Evolutionary conservation across 2,797 vertebrate genomes (phyloP).

Genomic region (Phalloptychus januarius): DNA sequence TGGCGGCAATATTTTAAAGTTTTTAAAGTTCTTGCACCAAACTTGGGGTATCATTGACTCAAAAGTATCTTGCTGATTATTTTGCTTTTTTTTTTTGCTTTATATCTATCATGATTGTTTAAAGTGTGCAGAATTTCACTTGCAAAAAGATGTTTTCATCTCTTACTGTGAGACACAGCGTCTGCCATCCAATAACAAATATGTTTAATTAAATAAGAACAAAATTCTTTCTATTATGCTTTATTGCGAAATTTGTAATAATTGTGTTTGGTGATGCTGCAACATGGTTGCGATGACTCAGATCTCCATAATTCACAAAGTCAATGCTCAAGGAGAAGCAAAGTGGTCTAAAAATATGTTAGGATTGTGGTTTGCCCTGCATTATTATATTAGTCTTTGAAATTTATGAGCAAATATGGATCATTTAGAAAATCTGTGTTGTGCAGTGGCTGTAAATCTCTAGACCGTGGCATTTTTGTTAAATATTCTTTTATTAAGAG

Average conservation of each 20-base stretch:
- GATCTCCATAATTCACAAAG: slow-evolving; percentile 73
- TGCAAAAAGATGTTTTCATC: background rate
- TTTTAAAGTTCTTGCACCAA: slow-evolving; percentile 73
- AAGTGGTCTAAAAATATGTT: slow-evolving; percentile 66
- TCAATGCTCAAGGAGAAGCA: slow-evolving; percentile 36
- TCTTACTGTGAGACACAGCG: slow-evolving; percentile 9
- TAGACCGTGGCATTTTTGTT: background rate
- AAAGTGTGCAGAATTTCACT: background rate
- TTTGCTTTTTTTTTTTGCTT: background rate
- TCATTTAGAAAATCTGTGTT: slow-evolving; percentile 40
- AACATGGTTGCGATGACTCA: slow-evolving; percentile 55
- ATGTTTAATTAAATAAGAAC: slow-evolving; percentile 4
- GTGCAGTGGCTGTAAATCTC: background rate
- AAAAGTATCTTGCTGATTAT: slow-evolving; percentile 44
- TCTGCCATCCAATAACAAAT: slow-evolving; percentile 9
- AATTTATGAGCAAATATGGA: slow-evolving; percentile 45
- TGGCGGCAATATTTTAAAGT: slow-evolving; percentile 70
- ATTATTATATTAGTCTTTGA: slow-evolving; percentile 52
- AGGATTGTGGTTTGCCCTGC: slow-evolving; percentile 62
- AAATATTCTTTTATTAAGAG: slow-evolving; percentile 42
- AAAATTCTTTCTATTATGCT: slow-evolving; percentile 6
- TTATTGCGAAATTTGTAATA: slow-evolving; percentile 55
- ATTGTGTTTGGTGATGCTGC: slow-evolving; percentile 29
- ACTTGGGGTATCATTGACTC: slow-evolving; percentile 61
- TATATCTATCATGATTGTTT: background rate